These are phyloP conservation scores for Thysanoteuthis rhombus DNA, from an alignment of 2,888 invertebrate genomes.

Conservation along the genomic window DNA sequence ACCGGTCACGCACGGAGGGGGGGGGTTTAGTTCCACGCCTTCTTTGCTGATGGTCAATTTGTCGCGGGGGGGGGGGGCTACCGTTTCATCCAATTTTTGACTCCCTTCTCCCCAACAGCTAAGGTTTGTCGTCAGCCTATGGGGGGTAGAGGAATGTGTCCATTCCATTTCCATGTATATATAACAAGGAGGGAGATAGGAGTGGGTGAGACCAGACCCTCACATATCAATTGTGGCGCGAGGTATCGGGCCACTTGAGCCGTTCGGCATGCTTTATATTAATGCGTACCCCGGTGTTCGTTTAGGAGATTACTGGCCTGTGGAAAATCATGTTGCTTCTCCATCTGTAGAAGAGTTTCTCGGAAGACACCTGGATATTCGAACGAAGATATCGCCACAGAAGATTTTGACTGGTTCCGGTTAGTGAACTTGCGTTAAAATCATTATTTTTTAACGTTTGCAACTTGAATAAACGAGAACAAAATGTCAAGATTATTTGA, in stretches of 20 bases:
- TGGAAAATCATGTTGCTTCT: background rate
- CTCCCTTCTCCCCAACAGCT: background rate
- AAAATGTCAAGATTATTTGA: no score
- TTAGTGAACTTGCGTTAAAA: background rate
- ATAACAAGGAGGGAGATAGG: background rate
- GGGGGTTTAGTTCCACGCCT: background rate
- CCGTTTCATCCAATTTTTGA: background rate
- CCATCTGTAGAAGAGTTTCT: background rate
- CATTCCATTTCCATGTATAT: background rate
- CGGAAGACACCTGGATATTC: background rate
- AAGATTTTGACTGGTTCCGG: background rate
- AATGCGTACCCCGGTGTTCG: background rate
- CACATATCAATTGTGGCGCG: background rate
- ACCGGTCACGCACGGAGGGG: background rate
- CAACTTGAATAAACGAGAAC: no score
- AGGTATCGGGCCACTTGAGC: background rate
- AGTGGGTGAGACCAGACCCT: background rate
- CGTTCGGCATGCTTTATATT: background rate
- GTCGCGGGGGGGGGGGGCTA: background rate
- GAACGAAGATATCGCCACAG: background rate
- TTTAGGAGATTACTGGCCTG: background rate
- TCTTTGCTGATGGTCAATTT: background rate
- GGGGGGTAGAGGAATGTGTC: background rate
- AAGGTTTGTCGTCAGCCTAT: background rate
- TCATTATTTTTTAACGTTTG: background rate